These are phyloP conservation scores for Julus scanicus DNA, from an alignment of 2,888 invertebrate genomes.

Conservation along the genomic window DNA sequence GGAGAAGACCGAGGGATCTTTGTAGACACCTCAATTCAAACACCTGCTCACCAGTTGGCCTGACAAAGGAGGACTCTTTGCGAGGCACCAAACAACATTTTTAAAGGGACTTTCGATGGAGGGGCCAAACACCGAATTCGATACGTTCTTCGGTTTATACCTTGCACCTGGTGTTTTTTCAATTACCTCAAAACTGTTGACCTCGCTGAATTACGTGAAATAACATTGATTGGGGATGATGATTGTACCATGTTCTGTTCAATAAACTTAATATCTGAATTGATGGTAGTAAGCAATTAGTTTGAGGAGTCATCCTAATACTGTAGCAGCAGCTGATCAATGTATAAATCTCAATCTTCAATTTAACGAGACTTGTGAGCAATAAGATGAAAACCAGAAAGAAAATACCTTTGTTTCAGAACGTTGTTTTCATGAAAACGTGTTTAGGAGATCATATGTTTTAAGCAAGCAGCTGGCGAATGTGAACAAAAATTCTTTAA, in stretches of 20 bases:
- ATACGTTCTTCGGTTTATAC: not conserved
- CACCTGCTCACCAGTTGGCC: constrained; percentile 45
- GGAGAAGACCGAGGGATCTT: not conserved
- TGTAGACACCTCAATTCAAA: constrained; percentile 27
- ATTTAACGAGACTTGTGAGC: too few relatives aligned
- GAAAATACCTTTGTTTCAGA: too few relatives aligned
- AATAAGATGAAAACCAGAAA: too few relatives aligned
- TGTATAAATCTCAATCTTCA: not conserved
- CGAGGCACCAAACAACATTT: not conserved
- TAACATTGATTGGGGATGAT: not conserved
- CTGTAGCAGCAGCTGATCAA: not conserved
- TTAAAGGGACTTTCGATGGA: constrained; percentile 25
- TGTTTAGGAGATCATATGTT: too few relatives aligned
- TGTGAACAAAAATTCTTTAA: not conserved
- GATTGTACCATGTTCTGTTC: too few relatives aligned
- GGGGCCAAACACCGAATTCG: constrained; percentile 34
- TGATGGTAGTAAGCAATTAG: not conserved
- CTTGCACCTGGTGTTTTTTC: constrained; percentile 10
- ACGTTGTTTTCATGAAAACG: too few relatives aligned
- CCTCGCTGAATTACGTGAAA: not conserved
- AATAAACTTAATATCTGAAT: too few relatives aligned
- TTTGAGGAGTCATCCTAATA: not conserved
- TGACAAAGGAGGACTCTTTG: constrained; percentile 28
- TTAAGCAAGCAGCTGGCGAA: not conserved
- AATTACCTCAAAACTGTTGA: not conserved